Conservation (phyloP, 2,113 vertebrate genomes). For the Phrynosoma platyrhinos region DNA sequence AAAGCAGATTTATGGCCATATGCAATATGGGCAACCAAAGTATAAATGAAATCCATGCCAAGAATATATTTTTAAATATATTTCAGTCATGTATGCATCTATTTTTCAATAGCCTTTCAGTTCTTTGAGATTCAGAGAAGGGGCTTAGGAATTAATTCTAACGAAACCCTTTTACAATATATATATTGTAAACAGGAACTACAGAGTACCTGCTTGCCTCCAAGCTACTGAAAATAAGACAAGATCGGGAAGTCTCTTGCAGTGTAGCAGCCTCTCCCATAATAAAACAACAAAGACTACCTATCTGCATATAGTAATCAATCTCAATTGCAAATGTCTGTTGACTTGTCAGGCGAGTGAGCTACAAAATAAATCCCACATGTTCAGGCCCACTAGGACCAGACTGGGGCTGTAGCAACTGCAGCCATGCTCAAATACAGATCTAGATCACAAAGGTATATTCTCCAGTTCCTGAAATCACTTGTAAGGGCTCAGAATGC, state of each 20-base stretch:
- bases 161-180: not conserved
- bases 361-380: not conserved
- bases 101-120: not conserved
- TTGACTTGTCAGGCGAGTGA: not conserved
- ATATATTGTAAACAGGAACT: not conserved
- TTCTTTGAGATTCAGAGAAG: not conserved
- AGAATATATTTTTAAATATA: not conserved
- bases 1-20: conserved; percentile 24
- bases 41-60: not conserved
- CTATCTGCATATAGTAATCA: not conserved
- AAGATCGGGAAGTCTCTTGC: not conserved
- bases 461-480: not conserved
- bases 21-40: not conserved
- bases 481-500: not conserved
- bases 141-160: not conserved
- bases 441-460: not conserved
- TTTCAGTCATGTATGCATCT: not conserved
- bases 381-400: not conserved
- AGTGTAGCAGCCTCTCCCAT: not conserved
- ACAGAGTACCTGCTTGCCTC: not conserved
- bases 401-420: no score
- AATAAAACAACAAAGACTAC: not conserved
- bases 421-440: not conserved
- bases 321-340: not conserved
- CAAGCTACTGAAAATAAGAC: not conserved